Evolutionary conservation across 2,888 invertebrate species (phyloP), one percentile per base, ranked within the genome.

Genomic region (Agrochola lychnidis): DNA sequence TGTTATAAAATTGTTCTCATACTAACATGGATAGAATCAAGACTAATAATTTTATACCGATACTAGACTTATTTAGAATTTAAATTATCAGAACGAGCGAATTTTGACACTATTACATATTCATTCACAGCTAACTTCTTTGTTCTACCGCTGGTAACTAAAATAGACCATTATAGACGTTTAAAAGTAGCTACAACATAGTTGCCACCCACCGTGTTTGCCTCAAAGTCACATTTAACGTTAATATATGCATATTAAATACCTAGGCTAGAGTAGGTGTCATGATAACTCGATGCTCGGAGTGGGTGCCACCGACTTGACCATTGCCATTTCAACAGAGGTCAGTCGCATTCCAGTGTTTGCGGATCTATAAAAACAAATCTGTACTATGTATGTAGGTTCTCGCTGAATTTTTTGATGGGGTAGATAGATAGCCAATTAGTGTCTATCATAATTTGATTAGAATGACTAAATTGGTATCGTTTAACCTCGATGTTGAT

Each of bases 281-380:
- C 79, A 76, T 75, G 86, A 77, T 83, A 88, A 86, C 81, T 79
- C 79, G 89, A 86, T 92, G 91, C 90, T 88, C 66, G 80, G 81
- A 85, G 92, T 92, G 91, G 92, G 92, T 88, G 90, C 81, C 67
- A 82, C 81, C 78, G 88, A 85, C 89, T 83, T 87, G 88, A 84
- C 87, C 90, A 85, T 83, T 88, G 89, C 88, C 90, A 89, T 90
- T 91, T 89, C 79, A 83, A 87, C 87, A 89, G 89, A 92, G 91
- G 91, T 91, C 91, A 91, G 89, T 91, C 83, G 87, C 91, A 91
- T 91, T 91, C 89, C 89, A 76, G 25, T 77, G 78, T 81, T 69
- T 45, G 82, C 81, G 83, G 82, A 86, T 88, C 85, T 86, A 85
- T 81, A 88, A 86, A 87, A 85, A 88, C 77, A 82, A 81, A 77